Evolutionary conservation across 2,888 invertebrate genomes (phyloP), one percentile per base, ranked within the genome.

Genomic region (Drosophila demipolita): DNA sequence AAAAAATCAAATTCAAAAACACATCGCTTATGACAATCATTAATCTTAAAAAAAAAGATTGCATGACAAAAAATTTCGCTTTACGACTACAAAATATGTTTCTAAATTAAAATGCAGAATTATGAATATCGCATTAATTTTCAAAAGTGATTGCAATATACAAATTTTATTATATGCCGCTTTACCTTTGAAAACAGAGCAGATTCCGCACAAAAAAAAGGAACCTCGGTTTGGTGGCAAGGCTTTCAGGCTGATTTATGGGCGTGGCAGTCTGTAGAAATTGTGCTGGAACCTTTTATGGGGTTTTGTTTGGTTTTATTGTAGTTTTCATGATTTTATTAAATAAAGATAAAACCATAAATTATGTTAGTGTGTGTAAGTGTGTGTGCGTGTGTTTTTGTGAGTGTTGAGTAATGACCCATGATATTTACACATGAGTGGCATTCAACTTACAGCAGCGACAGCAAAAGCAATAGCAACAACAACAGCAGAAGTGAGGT

Each of bases 281-380:
- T 59, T 53, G 40, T 49, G 49, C 12, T 38, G 29, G 17, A 48
- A 40, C 26, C 33, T 62, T 76, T 75, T 72, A 75, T 77, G 73
- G 29, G 60, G 11, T 48, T 58, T 26, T 38, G 20, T 35, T 38
- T 45, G 26, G 42, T 68, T 75, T 68, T 73, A 71, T 78, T 79
- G 61, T 74, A 75, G 73, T 77, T 73, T 60, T 86, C 90, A 88
- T 90, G 82, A 90, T 78, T 70, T 88, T 89, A 91, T 89, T 91
- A 91, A 88, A 89, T 80, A 78, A 82, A 87, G 85, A 87, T 83
- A 90, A 88, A 88, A 82, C 78, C 90, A 90, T 91, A 91, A 88
- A 88, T 90, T 87, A 83, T 91, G 83, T 87, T 80, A 75, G 81
- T 85, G 66, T 71, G 76, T 61, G 29, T 36, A 11, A 32, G 55